Evolutionary conservation across 2,797 vertebrate species (phyloP).

Genomic region (Tenualosa thibaudeaui): DNA sequence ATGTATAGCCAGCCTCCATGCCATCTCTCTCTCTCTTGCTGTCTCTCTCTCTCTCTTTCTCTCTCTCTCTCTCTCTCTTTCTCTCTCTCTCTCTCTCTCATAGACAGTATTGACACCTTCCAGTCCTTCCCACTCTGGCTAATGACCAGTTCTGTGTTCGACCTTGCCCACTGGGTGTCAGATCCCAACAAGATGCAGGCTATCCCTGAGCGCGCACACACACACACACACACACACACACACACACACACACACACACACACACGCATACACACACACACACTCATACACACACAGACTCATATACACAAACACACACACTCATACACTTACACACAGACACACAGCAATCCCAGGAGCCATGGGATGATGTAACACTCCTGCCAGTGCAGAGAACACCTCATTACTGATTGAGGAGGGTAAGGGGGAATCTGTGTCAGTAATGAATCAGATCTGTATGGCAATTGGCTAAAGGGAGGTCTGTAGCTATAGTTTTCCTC

Average conservation of each 20-base stretch:
- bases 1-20: not conserved
- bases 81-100: not conserved
- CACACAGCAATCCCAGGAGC: slow-evolving; percentile 10
- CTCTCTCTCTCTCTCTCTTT: too few species aligned
- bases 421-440: not conserved
- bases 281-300: slow-evolving; percentile 11
- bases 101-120: not conserved
- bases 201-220: slow-evolving; percentile 16
- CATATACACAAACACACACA: slow-evolving; percentile 31
- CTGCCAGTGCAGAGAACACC: slow-evolving; percentile 43
- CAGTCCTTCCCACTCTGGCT: not conserved
- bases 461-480: not conserved
- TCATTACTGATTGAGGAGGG: slow-evolving; percentile 6
- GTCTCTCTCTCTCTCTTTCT: not conserved
- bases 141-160: not conserved
- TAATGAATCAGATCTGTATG: not conserved
- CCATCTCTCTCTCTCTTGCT: not conserved
- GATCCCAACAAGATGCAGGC: not conserved
- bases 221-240: not conserved
- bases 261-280: not conserved
- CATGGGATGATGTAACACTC: slow-evolving; percentile 43
- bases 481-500: not conserved
- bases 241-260: not conserved
- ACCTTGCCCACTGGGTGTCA: not conserved
- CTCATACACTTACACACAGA: not conserved